Base-by-base conservation (phyloP, 2,113 vertebrate genomes). In the Zosterops borbonicus region DNA sequence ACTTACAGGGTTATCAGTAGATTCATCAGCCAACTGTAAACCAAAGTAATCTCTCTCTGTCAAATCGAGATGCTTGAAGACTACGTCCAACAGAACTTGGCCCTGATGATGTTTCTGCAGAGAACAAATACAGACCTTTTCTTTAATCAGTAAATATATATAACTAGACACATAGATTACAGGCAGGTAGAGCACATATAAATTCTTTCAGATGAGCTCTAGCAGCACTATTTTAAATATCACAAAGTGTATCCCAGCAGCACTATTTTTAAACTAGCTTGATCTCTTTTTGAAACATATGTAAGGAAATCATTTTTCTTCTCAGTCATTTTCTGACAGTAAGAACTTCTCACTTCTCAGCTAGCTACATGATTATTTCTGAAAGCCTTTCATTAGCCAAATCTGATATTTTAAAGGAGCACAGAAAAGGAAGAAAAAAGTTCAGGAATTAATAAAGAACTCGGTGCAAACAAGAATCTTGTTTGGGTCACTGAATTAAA, bases 1-100 rank as follows among this genome's bases (percentile, higher is more conserved):
- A 98, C 99, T 99, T 97, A 99, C 99, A 93, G 98, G 99, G 82
- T 98, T 98, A 93, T 99, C 99, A 92, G 98, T 98, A 91, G 98
- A 98, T 97, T 99, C 99, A 83, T 99, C 99, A 86, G 98, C 97
- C 98, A 99, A 97, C 97, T 99, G 99, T 96, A 99, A 98, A 97
- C 99, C 99, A 97, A 99, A 99, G 97, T 99, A 99, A 98, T 99
- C 99, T 96, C 98, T 98, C 97, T 99, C 99, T 12, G 99, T 99
- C 98, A 99, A 98, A 98, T 99, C 99, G 78, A 99, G 98, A 98
- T 99, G 99, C 93, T 98, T 99, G 97, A 99, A 99, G 95, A 99
- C 99, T 96, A 98, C 92, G 79, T 99, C 99, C 98, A 99, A 98
- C 14, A 99, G 97, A 97, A 99, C 97, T 98, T 99, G 99, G 87